Percentiles rank a stretch among this genome's conserved stretches.
Evolutionary conservation across 2,113 vertebrate species (phyloP).

Genomic region (Caracal caracal): DNA sequence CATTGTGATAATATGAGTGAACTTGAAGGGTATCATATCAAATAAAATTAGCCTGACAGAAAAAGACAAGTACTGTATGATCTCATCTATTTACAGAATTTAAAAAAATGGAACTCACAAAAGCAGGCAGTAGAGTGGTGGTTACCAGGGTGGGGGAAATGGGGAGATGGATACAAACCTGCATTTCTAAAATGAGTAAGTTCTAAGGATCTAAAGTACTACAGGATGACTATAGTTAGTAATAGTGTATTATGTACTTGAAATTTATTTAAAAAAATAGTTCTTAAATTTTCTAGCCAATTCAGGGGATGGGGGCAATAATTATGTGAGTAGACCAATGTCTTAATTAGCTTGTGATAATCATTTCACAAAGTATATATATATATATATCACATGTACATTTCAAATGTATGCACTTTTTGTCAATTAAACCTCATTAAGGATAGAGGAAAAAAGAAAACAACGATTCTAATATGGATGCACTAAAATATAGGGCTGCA

Average conservation of each 20-base stretch:
- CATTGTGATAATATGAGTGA: not conserved
- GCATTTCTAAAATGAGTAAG: not conserved
- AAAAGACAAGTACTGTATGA: not conserved
- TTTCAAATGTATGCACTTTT: not conserved
- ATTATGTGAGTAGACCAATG: no score
- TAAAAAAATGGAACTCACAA: not conserved
- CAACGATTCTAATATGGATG: not conserved
- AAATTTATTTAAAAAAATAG: not conserved
- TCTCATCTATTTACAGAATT: not conserved
- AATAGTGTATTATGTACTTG: not conserved
- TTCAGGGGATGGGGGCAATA: not conserved
- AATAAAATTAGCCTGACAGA: not conserved
- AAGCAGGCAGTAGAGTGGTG: not conserved
- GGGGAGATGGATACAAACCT: not conserved
- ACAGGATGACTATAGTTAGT: not conserved
- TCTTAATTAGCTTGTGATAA: not conserved
- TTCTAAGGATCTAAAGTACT: not conserved
- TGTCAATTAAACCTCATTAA: not conserved
- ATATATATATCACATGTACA: not conserved
- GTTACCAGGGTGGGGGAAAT: not conserved
- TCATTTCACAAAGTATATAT: not conserved
- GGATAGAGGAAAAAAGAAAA: not conserved
- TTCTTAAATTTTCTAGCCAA: not conserved
- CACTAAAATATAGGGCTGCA: not conserved
- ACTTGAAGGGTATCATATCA: no score